Evolutionary conservation across 2,113 vertebrate species (phyloP).

Genomic region (Naja naja): DNA sequence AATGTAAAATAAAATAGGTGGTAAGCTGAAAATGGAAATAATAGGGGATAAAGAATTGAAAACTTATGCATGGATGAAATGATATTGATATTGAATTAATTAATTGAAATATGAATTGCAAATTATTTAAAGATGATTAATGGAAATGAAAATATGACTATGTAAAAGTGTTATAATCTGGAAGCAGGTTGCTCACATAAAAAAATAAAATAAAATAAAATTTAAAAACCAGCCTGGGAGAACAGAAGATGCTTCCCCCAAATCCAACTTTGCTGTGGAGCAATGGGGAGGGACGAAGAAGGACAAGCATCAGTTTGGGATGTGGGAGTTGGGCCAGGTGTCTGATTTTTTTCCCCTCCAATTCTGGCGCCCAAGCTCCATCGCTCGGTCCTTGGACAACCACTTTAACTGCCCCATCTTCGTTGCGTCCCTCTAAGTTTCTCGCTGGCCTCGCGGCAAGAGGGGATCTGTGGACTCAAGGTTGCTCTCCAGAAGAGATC

Average conservation of each 20-base stretch:
- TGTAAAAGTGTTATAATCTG: too few species aligned
- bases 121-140: too few species aligned
- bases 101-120: too few species aligned
- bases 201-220: too few species aligned
- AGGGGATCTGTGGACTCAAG: not conserved
- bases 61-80: too few species aligned
- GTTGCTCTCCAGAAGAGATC: not conserved
- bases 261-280: not conserved
- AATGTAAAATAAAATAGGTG: too few species aligned
- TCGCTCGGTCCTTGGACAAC: not conserved
- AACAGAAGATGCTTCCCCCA: not conserved
- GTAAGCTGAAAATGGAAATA: too few species aligned
- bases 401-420: not conserved
- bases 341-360: not conserved
- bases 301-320: not conserved
- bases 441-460: not conserved
- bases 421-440: not conserved
- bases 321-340: not conserved
- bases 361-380: not conserved
- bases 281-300: not conserved
- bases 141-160: too few species aligned
- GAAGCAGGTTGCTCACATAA: too few species aligned
- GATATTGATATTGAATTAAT: too few species aligned
- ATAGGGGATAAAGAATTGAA: too few species aligned
- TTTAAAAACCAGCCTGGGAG: not conserved